phyloP scores from a whole-genome alignment of 2,888 invertebrate genomes.

The Digitonthophagus gazella region DNA sequence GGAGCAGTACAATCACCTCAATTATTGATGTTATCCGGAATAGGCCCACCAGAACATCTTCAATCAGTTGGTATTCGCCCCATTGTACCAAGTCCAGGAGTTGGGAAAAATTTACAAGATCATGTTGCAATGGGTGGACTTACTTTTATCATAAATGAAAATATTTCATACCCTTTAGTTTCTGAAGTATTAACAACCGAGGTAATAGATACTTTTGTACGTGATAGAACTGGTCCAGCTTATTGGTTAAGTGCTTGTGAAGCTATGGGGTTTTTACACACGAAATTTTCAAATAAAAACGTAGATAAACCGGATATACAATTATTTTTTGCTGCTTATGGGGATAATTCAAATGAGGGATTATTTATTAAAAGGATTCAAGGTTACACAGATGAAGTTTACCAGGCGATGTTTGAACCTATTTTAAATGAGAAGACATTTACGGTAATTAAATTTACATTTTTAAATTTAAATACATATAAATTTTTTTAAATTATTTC shows the following conservation, averaged over 20 bases:
- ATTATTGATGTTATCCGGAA: slow-evolving; percentile 81
- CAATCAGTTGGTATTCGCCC: slow-evolving; percentile 58
- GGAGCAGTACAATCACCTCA: slow-evolving; percentile 85
- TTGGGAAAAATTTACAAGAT: slow-evolving; percentile 80
- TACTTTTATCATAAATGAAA: slow-evolving; percentile 68
- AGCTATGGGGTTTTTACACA: slow-evolving; percentile 73
- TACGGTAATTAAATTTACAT: slow-evolving; percentile 55
- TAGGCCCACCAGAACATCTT: slow-evolving; percentile 68
- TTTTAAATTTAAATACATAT: too few relatives aligned
- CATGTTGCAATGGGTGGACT: slow-evolving; percentile 80
- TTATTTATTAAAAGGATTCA: slow-evolving; percentile 68
- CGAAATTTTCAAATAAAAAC: slow-evolving; percentile 62
- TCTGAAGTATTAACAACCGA: slow-evolving; percentile 54
- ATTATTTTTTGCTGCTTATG: slow-evolving; percentile 67
- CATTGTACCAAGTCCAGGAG: slow-evolving; percentile 64
- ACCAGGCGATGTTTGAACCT: slow-evolving; percentile 68
- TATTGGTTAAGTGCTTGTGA: slow-evolving; percentile 78
- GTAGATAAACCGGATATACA: slow-evolving; percentile 79
- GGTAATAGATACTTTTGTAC: slow-evolving; percentile 62
- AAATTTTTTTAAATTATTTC: neutral
- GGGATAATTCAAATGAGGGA: slow-evolving; percentile 77
- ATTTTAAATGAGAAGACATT: slow-evolving; percentile 68
- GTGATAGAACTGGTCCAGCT: slow-evolving; percentile 62
- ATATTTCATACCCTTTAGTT: slow-evolving; percentile 49
- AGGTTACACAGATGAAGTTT: slow-evolving; percentile 66